phyloP scores from a whole-genome alignment of 2,113 vertebrate species.

The Shinisaurus crocodilurus region DNA sequence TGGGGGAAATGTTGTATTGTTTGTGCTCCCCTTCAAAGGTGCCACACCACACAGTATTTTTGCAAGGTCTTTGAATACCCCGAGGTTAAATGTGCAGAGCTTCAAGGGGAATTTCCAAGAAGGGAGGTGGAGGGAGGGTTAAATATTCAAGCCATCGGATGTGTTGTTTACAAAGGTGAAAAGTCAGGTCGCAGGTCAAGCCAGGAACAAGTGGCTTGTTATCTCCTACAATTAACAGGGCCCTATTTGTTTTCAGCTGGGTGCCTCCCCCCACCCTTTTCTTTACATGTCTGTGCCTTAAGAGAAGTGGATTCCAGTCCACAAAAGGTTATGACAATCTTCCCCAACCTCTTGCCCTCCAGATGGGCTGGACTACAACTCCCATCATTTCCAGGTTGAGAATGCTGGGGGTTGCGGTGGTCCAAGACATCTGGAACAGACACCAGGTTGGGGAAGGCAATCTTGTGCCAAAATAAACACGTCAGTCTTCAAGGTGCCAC shows the following conservation, averaged over 20 bases:
- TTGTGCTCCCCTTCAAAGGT: not conserved
- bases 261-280: too few species aligned
- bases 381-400: too few species aligned
- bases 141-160: slow-evolving; percentile 20
- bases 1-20: not conserved
- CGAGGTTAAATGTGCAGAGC: not conserved
- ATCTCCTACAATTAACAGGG: not conserved
- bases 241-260: not conserved
- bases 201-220: slow-evolving; percentile 49
- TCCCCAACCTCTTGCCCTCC: too few species aligned
- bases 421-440: too few species aligned
- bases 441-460: too few species aligned
- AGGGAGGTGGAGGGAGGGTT: not conserved
- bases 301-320: too few species aligned
- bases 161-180: slow-evolving; percentile 57
- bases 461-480: too few species aligned
- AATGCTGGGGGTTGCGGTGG: too few species aligned
- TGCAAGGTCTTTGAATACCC: not conserved
- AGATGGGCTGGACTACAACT: too few species aligned
- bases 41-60: not conserved
- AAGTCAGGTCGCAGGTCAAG: slow-evolving; percentile 65
- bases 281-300: too few species aligned
- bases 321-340: too few species aligned
- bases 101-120: slow-evolving; percentile 34
- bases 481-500: too few species aligned